phyloP scores from a whole-genome alignment of 2,797 vertebrate species.

The Ibycter americanus region DNA sequence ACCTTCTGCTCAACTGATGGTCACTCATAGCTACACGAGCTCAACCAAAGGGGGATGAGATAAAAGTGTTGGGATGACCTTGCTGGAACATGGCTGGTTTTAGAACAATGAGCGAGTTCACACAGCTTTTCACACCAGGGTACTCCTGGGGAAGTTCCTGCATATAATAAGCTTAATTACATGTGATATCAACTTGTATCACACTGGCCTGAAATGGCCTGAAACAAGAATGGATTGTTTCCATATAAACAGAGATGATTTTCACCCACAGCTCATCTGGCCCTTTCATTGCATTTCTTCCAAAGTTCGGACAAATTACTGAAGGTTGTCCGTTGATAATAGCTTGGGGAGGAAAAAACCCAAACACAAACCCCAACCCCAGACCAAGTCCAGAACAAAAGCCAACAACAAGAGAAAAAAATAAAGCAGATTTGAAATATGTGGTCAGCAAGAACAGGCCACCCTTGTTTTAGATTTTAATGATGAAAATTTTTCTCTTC shows the following conservation, averaged over 20 bases:
- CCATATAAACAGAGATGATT: background rate
- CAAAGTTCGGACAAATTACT: conserved; percentile 26
- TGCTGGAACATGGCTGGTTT: background rate
- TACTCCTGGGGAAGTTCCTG: background rate
- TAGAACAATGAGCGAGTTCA: background rate
- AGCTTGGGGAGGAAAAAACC: background rate
- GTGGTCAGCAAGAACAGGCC: conserved; percentile 64
- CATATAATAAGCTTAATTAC: background rate
- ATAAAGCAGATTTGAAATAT: conserved; percentile 61
- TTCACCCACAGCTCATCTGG: background rate
- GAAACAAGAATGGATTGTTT: background rate
- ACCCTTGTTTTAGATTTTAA: conserved; percentile 76
- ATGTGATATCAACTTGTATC: background rate
- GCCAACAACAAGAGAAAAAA: background rate
- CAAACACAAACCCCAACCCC: background rate
- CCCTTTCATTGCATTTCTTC: conserved; percentile 7
- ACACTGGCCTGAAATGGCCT: background rate
- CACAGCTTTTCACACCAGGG: background rate
- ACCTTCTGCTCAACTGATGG: background rate
- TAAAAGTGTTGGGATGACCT: accelerated
- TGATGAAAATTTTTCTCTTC: conserved; percentile 81
- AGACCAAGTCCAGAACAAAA: conserved; percentile 11
- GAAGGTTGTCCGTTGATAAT: background rate
- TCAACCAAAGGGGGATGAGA: background rate
- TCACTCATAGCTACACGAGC: background rate